phyloP scores from a whole-genome alignment of 1,140 invertebrate genomes.

The Polypedilum vanderplanki region DNA sequence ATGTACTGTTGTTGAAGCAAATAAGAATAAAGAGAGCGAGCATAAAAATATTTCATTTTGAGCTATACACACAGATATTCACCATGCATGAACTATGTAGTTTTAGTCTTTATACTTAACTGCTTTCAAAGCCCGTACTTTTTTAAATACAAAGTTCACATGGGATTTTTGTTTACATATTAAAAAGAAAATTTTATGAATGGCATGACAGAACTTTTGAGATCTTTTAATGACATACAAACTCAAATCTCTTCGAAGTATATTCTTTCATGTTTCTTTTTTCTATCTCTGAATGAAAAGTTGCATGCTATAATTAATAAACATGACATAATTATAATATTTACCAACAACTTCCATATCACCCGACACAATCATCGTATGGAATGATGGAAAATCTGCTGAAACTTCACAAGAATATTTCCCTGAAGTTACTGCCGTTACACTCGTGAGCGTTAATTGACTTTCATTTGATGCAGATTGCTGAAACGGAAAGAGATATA shows the following conservation, averaged over 20 bases:
- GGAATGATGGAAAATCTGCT: constrained; percentile 76
- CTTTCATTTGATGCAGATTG: constrained; percentile 55
- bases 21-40: background rate
- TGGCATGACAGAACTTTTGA: no score
- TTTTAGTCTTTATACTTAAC: background rate
- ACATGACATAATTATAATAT: constrained; percentile 35
- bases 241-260: constrained; percentile 19
- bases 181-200: no score
- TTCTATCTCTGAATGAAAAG: no score
- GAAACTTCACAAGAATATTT: constrained; percentile 75
- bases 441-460: constrained; percentile 51
- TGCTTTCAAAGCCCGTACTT: background rate
- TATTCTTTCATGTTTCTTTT: background rate
- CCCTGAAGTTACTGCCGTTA: constrained; percentile 56
- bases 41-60: background rate
- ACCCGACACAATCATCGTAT: constrained; percentile 63
- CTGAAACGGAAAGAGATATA: constrained; percentile 42
- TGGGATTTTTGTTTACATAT: background rate
- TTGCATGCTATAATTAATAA: background rate
- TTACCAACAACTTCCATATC: constrained; percentile 69
- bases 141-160: constrained; percentile 15
- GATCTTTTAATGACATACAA: no score
- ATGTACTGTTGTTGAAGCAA: background rate
- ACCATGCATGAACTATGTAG: background rate
- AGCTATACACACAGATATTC: background rate